Percentiles rank a stretch among this genome's conserved stretches.
Conservation (phyloP, 2,113 vertebrate species). For the Paraplagusia blochii region DNA sequence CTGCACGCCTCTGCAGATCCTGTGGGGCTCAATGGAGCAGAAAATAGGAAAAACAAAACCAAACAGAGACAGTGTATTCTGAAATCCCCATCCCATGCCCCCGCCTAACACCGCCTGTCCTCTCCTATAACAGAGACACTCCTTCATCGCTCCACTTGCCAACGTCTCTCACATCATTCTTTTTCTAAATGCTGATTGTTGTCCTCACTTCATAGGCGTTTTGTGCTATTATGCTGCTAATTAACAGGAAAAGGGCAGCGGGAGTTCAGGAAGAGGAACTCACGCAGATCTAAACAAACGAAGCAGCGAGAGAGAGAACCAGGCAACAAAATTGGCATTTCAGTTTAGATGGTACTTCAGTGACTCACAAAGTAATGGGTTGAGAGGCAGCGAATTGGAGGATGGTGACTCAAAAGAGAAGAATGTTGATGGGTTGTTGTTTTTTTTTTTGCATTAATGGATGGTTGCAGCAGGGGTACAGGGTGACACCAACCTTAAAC, state of each 20-base stretch:
- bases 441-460: too few species aligned
- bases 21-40: constrained; percentile 51
- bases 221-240: constrained; percentile 48
- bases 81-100: constrained; percentile 12
- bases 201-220: constrained; percentile 23
- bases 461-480: too few species aligned
- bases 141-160: constrained; percentile 32
- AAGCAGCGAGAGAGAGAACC: not conserved
- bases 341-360: constrained; percentile 5
- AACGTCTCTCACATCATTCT: constrained; percentile 15
- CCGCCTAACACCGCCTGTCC: constrained; percentile 7
- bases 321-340: constrained; percentile 12
- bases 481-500: too few species aligned
- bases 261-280: constrained; percentile 24
- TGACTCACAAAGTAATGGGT: too few species aligned
- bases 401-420: too few species aligned
- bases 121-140: constrained; percentile 2
- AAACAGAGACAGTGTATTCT: constrained; percentile 15
- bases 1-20: constrained; percentile 26
- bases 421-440: too few species aligned
- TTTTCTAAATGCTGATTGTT: constrained; percentile 17
- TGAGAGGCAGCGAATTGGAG: too few species aligned
- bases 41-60: constrained; percentile 60
- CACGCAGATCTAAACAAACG: constrained; percentile 16
- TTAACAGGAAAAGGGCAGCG: constrained; percentile 46